Evolutionary conservation across 1,140 invertebrate species (phyloP), one percentile per base, ranked within the genome.

Genomic region (Pseudobourletiella spinata): DNA sequence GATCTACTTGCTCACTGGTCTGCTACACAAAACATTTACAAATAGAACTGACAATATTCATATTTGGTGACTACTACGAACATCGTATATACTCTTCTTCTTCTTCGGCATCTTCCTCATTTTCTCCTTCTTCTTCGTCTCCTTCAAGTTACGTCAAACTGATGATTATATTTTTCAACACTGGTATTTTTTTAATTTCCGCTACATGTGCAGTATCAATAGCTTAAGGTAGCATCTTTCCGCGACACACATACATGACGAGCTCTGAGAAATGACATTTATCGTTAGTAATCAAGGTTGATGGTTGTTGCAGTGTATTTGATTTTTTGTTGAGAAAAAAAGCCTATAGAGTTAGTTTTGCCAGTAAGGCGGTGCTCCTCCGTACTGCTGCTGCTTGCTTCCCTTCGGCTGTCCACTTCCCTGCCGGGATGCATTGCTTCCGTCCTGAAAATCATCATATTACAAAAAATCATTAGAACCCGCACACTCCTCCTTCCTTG

Each of bases 351-450:
- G 32, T 55, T 61, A 61, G 32, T 55, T 61, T 32, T 32, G 32
- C 59, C 59, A 61, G 35, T 61, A 61, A 18, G 50, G 59, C n/a
- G 35, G 22, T 24, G 25, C 24, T 6, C 14, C 15, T 18, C 51
- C 63, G 56, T 64, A 64, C 35, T 65, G 59, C 44, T 62, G 56
- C 35, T 59, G 48, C 42, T 68, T 64, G 25, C 58, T 58, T 57
- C 63, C 63, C 50, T 68, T 68, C 6, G 57, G 61, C 50, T 68
- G 66, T 39, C 63, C 66, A 18, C 30, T 32, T 20, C 65, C 65
- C 59, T 62, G 67, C 28, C 63, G 54, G 14, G 65, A 61, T 18
- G 39, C 59, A 59, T 61, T 62, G 26, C 59, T 61, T 26, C 67
- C 64, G 50, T 68, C 67, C 67, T 68, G 26, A 57, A 59, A 61